A percentile compares a stretch with the other conserved stretches of the same genome.
phyloP scores from a whole-genome alignment of 1,140 invertebrate genomes.

The Eupristina koningsbergeri region DNA sequence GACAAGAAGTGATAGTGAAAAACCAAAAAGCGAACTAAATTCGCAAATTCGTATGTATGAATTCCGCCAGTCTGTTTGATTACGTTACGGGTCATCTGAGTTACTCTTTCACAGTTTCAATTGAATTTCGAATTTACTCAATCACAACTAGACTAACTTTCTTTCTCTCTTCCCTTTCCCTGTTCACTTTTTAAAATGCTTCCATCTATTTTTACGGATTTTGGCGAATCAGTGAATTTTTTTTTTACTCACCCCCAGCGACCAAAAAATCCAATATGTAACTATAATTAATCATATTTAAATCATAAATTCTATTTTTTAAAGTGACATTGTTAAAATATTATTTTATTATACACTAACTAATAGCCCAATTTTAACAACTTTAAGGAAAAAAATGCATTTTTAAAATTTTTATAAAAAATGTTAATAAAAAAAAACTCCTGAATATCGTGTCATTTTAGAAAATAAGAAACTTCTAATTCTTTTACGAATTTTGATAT shows the following conservation, averaged over 20 bases:
- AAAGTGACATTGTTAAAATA: background rate
- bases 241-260: background rate
- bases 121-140: slow-evolving; percentile 49
- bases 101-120: slow-evolving; percentile 24
- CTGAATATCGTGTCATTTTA: too few species aligned
- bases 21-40: slow-evolving; percentile 36
- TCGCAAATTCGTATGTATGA: slow-evolving; percentile 43
- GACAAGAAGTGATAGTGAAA: slow-evolving; percentile 10
- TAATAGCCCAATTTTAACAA: too few species aligned
- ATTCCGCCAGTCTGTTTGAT: slow-evolving; percentile 43
- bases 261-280: background rate
- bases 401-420: too few species aligned
- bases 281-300: background rate
- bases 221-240: slow-evolving; percentile 1
- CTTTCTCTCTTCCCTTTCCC: slow-evolving; percentile 21
- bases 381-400: too few species aligned
- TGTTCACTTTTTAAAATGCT: slow-evolving; percentile 35
- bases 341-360: too few species aligned
- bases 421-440: too few species aligned
- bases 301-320: background rate
- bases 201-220: slow-evolving; percentile 23
- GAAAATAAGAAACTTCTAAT: too few species aligned
- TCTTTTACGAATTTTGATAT: too few species aligned
- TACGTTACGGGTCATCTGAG: slow-evolving; percentile 49
- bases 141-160: background rate